phyloP scores from a whole-genome alignment of 2,888 invertebrate genomes.

The Myopa testacea region DNA sequence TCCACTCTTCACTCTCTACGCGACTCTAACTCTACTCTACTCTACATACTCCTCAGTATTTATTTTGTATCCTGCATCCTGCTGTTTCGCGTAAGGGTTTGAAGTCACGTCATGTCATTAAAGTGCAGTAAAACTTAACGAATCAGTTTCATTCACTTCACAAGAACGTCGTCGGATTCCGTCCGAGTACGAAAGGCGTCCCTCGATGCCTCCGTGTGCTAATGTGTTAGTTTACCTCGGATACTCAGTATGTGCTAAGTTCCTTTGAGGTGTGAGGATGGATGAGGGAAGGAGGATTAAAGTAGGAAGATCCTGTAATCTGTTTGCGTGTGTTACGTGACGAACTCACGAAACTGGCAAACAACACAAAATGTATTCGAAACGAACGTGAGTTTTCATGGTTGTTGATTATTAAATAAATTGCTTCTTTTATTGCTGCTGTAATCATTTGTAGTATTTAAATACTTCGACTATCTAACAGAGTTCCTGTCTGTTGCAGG shows the following conservation, averaged over 20 bases:
- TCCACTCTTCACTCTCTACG: no score
- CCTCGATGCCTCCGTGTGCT: no score
- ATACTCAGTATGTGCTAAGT: no score
- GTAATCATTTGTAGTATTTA: no score
- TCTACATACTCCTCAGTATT: no score
- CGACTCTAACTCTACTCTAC: no score
- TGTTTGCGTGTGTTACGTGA: background rate
- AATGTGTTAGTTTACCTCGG: no score
- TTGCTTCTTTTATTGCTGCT: background rate
- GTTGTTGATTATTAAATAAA: background rate
- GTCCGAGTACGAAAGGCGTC: no score
- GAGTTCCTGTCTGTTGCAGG: background rate
- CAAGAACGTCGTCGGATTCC: background rate
- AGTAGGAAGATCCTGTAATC: background rate
- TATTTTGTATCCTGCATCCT: background rate
- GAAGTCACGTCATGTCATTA: conserved; percentile 35
- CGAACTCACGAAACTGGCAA: background rate
- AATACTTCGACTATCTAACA: background rate
- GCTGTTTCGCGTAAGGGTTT: background rate
- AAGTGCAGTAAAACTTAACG: conserved; percentile 14
- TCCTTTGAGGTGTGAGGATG: no score
- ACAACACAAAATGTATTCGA: no score
- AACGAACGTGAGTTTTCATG: background rate
- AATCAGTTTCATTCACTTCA: conserved; percentile 19
- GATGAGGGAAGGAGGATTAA: background rate